Percentiles rank a stretch among this genome's conserved stretches.
These are phyloP conservation scores for Trissonchulus sp. DNA, from an alignment of 2,888 invertebrate genomes.

Conservation along the genomic window DNA sequence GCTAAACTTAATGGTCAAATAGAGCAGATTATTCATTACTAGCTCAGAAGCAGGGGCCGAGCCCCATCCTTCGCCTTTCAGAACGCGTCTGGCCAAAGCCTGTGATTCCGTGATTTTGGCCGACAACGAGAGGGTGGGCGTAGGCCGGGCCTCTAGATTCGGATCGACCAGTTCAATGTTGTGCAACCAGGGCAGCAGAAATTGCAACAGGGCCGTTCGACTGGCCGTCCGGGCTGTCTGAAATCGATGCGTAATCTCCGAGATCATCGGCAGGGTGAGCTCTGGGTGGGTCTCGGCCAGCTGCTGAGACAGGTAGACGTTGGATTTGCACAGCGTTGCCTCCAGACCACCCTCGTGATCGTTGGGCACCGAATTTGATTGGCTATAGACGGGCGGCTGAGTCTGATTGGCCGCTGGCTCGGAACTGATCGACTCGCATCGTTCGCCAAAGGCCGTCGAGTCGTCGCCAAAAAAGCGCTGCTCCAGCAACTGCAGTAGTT, in stretches of 20 bases:
- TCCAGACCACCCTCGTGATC: slow-evolving; percentile 19
- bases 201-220: slow-evolving; percentile 79
- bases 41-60: slow-evolving; percentile 99
- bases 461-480: slow-evolving; percentile 80
- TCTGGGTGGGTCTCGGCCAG: slow-evolving; percentile 90
- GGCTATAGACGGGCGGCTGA: not conserved
- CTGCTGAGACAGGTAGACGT: slow-evolving; percentile 82
- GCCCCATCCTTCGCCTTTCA: slow-evolving; percentile 87
- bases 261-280: slow-evolving; percentile 95
- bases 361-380: not conserved
- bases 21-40: slow-evolving; percentile 96
- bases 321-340: slow-evolving; percentile 82
- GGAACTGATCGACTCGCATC: not conserved
- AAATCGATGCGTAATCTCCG: slow-evolving; percentile 91
- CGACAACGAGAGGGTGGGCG: slow-evolving; percentile 48
- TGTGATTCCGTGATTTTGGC: slow-evolving; percentile 54
- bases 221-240: slow-evolving; percentile 91
- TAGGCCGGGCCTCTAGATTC: slow-evolving; percentile 50
- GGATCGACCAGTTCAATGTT: slow-evolving; percentile 98
- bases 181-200: slow-evolving; percentile 90
- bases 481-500: slow-evolving; percentile 80
- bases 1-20: slow-evolving; percentile 70
- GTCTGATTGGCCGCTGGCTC: not conserved
- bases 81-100: slow-evolving; percentile 55
- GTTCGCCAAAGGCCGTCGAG: not conserved